Conservation (phyloP, 2,113 vertebrate genomes). For the Sander lucioperca region DNA sequence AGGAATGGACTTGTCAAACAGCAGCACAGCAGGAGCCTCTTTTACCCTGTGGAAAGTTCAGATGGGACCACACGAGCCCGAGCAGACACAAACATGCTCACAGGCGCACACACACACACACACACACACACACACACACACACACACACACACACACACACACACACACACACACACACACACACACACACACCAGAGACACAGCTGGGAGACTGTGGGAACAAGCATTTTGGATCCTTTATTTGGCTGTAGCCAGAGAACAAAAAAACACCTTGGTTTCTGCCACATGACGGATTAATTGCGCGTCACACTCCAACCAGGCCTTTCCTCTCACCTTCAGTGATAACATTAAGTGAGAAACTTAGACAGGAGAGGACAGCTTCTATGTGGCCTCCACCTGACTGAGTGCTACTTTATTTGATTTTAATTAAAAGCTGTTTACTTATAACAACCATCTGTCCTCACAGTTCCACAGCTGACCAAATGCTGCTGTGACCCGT, state of each 20-base stretch:
- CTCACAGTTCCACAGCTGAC: slow-evolving; percentile 30
- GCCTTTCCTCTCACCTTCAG: neutral
- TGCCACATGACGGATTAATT: slow-evolving; percentile 2
- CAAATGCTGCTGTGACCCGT: slow-evolving; percentile 22
- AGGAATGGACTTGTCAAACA: slow-evolving; percentile 63
- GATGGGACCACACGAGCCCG: slow-evolving; percentile 57
- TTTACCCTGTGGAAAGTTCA: slow-evolving; percentile 69
- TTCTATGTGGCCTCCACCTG: neutral
- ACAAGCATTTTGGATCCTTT: slow-evolving; percentile 15
- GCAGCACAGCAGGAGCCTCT: slow-evolving; percentile 58
- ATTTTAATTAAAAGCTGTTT: neutral
- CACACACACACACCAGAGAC: neutral
- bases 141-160: neutral
- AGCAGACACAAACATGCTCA: slow-evolving; percentile 31
- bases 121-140: neutral
- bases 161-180: neutral
- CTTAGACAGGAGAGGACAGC: neutral
- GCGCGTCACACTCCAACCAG: neutral
- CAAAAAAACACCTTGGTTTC: slow-evolving; percentile 22
- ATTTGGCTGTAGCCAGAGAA: slow-evolving; percentile 29
- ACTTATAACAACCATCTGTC: slow-evolving; percentile 8
- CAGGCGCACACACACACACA: neutral
- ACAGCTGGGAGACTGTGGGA: slow-evolving; percentile 49
- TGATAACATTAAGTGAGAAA: slow-evolving; percentile 9
- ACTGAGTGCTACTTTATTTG: neutral